These are phyloP conservation scores for Idaea biselata DNA, from an alignment of 2,888 invertebrate genomes.

Conservation along the genomic window DNA sequence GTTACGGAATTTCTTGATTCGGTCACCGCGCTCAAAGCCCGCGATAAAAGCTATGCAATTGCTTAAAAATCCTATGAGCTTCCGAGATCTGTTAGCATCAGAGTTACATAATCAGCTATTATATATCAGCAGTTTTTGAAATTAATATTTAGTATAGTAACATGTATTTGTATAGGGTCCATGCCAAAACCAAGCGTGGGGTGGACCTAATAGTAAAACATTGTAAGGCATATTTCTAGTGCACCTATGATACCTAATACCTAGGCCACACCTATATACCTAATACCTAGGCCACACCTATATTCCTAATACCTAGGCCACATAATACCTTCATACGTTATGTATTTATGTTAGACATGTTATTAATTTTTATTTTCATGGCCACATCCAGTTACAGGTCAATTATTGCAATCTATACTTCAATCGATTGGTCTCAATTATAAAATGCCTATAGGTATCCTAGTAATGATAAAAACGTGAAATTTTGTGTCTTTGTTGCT, in stretches of 20 bases:
- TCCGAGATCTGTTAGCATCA: too few species aligned
- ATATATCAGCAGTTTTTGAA: too few species aligned
- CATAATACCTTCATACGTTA: not conserved
- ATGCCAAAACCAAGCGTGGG: not conserved
- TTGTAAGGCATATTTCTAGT: not conserved
- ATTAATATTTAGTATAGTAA: too few species aligned
- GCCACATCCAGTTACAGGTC: not conserved
- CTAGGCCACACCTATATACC: not conserved
- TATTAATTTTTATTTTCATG: not conserved
- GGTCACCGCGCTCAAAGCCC: too few species aligned
- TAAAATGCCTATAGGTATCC: not conserved
- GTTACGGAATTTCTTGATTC: too few species aligned
- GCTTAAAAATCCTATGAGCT: too few species aligned
- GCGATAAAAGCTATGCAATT: too few species aligned
- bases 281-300: not conserved
- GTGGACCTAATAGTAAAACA: not conserved
- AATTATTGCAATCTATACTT: not conserved
- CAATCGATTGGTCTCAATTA: not conserved
- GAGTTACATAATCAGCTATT: too few species aligned
- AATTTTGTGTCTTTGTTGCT: too few species aligned
- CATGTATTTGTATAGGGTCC: too few species aligned
- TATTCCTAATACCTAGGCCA: too few species aligned
- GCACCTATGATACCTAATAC: not conserved
- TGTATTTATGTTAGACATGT: not conserved
- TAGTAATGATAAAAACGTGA: too few species aligned